Evolutionary conservation across 1,140 invertebrate species (phyloP).

Genomic region (Drosophila malerkotliana): DNA sequence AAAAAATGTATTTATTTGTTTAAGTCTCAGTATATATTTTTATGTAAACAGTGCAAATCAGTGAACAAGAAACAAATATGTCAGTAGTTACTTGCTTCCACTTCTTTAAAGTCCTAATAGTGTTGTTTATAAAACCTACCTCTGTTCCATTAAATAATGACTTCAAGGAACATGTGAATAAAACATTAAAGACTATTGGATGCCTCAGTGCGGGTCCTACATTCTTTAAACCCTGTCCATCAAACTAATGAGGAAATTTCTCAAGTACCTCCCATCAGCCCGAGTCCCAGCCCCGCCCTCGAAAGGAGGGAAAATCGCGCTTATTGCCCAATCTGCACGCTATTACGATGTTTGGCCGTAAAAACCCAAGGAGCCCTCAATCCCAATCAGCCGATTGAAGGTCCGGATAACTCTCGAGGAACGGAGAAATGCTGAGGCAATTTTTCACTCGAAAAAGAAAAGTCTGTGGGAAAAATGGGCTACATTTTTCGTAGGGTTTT

Average conservation of each 20-base stretch:
- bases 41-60: too few species aligned
- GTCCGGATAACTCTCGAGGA: conserved; percentile 1
- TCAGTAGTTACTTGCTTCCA: too few species aligned
- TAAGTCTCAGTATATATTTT: too few species aligned
- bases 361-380: conserved; percentile 45
- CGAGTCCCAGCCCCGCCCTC: background rate
- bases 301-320: conserved; percentile 19
- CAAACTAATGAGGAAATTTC: conserved; percentile 30
- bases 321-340: conserved; percentile 56
- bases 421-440: conserved; percentile 7
- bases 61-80: too few species aligned
- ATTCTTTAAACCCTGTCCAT: conserved; percentile 12
- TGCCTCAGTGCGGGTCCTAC: background rate
- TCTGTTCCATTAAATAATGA: too few species aligned
- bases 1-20: too few species aligned
- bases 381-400: conserved; percentile 57
- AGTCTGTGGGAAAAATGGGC: conserved; percentile 24
- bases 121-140: too few species aligned
- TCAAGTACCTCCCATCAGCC: conserved; percentile 7
- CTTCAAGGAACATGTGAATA: too few species aligned
- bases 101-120: too few species aligned
- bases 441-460: conserved; percentile 33
- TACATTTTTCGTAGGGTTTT: conserved; percentile 43
- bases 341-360: conserved; percentile 55
- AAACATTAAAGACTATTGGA: background rate